phyloP scores from a whole-genome alignment of 1,140 invertebrate genomes.

The Asbolus verrucosus region DNA sequence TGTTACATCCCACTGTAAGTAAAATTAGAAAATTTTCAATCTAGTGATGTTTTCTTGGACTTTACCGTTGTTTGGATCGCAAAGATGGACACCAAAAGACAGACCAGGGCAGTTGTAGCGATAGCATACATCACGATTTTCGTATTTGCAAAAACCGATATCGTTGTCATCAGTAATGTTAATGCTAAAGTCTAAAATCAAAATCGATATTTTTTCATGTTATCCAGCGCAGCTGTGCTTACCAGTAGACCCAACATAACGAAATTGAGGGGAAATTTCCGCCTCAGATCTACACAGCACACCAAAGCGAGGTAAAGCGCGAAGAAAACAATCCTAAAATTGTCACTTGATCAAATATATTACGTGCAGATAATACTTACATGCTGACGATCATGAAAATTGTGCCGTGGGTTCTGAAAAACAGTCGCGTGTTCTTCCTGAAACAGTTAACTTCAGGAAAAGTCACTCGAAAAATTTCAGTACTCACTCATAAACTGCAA shows the following conservation, averaged over 20 bases:
- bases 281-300: conserved; percentile 45
- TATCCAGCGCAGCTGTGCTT: not conserved
- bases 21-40: conserved; percentile 12
- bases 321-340: conserved; percentile 3
- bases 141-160: not conserved
- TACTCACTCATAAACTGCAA: conserved; percentile 34
- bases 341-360: conserved; percentile 32
- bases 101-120: conserved; percentile 49
- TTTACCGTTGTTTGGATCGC: conserved; percentile 50
- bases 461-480: too few species aligned
- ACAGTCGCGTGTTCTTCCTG: not conserved
- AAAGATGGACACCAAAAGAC: conserved; percentile 49
- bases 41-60: not conserved
- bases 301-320: conserved; percentile 41
- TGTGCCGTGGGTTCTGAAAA: not conserved
- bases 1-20: conserved; percentile 55
- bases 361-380: too few species aligned
- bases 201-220: not conserved
- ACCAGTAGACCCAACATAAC: conserved; percentile 51
- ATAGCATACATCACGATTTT: conserved; percentile 39
- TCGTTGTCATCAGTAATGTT: conserved; percentile 47
- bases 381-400: not conserved
- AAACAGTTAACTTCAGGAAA: too few species aligned
- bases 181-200: conserved; percentile 49
- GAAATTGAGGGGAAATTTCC: conserved; percentile 55